Conservation (phyloP, 2,888 invertebrate species). For the Kuschelorhynchus macadamiae region DNA sequence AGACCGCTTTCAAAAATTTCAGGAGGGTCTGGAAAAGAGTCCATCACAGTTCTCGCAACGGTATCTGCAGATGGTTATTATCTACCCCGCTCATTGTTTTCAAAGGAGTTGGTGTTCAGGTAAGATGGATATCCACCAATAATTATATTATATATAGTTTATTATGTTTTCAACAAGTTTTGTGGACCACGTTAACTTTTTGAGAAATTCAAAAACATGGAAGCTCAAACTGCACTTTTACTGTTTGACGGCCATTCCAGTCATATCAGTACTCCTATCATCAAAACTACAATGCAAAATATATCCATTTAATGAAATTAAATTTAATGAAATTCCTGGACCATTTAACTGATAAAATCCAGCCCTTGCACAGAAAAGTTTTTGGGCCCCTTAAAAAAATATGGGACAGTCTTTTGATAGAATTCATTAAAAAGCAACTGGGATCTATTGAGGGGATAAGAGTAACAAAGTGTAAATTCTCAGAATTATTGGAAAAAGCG, state of each 20-base stretch:
- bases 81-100: conserved; percentile 56
- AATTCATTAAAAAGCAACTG: too few relatives aligned
- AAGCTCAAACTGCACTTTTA: background rate
- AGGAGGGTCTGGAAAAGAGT: conserved; percentile 55
- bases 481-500: background rate
- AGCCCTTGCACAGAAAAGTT: background rate
- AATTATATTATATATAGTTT: conserved; percentile 53
- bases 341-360: background rate
- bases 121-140: conserved; percentile 46
- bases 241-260: conserved; percentile 40
- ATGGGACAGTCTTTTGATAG: too few relatives aligned
- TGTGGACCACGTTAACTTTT: conserved; percentile 43
- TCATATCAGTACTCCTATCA: conserved; percentile 45
- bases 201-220: conserved; percentile 29
- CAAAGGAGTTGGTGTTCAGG: conserved; percentile 55
- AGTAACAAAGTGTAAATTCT: too few relatives aligned
- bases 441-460: too few relatives aligned
- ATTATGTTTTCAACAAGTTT: conserved; percentile 57
- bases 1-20: conserved; percentile 50
- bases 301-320: too few relatives aligned
- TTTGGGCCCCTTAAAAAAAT: too few relatives aligned
- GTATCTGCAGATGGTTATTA: conserved; percentile 52
- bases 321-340: background rate
- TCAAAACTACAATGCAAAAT: conserved; percentile 24
- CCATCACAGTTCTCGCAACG: conserved; percentile 53